phyloP scores from a whole-genome alignment of 2,113 vertebrate species.

The Gallinago undulata region DNA sequence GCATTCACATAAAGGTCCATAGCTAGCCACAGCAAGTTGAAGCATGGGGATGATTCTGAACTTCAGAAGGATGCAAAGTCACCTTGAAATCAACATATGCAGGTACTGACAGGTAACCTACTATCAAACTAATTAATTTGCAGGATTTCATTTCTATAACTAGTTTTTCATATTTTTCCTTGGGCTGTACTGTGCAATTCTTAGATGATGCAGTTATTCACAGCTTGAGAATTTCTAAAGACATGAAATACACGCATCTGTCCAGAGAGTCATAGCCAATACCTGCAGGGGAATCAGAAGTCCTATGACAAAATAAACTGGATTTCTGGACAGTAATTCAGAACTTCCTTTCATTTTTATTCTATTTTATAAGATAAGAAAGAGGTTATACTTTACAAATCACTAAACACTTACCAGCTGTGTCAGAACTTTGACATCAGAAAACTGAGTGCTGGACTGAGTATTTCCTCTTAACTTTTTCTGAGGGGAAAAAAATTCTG shows the following conservation, averaged over 20 bases:
- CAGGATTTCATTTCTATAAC: not conserved
- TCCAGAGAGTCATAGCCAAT: not conserved
- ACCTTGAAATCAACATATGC: not conserved
- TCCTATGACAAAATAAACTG: not conserved
- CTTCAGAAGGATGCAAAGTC: not conserved
- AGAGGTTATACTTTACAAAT: not conserved
- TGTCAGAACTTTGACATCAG: constrained; percentile 80
- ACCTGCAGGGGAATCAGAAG: rapidly evolving
- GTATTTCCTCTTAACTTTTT: constrained; percentile 78
- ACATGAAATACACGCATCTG: not conserved
- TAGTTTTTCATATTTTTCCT: not conserved
- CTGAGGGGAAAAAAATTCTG: constrained; percentile 55
- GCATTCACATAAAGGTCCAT: not conserved
- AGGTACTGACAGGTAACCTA: not conserved
- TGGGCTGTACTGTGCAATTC: not conserved
- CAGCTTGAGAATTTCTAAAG: not conserved
- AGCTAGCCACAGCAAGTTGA: not conserved
- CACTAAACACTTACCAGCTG: constrained; percentile 78
- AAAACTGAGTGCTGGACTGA: constrained; percentile 60
- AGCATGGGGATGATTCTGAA: not conserved
- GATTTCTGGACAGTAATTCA: not conserved
- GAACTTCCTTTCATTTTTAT: not conserved
- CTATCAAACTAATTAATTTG: not conserved
- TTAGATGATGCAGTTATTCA: not conserved
- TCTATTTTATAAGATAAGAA: not conserved